Base-by-base conservation (phyloP, 2,888 invertebrate species). In the Tromatobia lineatoria region DNA sequence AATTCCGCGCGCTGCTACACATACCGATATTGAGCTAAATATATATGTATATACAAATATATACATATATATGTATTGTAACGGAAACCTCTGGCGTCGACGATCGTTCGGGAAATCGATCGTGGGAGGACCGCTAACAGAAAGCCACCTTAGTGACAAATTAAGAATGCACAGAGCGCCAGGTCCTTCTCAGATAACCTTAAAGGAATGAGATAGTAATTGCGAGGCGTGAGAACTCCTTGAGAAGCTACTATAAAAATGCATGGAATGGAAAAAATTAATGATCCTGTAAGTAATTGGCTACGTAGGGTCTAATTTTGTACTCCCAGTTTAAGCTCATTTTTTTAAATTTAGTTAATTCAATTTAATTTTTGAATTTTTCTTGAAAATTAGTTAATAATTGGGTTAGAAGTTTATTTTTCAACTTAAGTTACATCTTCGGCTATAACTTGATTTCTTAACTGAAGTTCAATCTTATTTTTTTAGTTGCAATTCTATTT, bases 1-100 rank as follows among this genome's bases (percentile, higher is more conserved):
- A 77, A 84, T 69, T 78, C 69, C 61, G 52, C 52, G 66, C 38
- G 25, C 66, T 76, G 47, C 52, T 34, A 4, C 25, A 61, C 59
- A 50, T 29, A 38, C 38, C 20, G 38, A 77, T 8, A 52, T 2
- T 18, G 45, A 73, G 52, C 20, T 61, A 64, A 7, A 50, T 79
- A 25, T 70, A 57, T 50, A 66, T 29, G n/a, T n/a, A n/a, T n/a
- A n/a, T n/a, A n/a, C n/a, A n/a, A n/a, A n/a, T n/a, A n/a, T n/a
- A 59, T n/a, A 7, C 6, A 15, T n/a, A 18, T n/a, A 50, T n/a
- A n/a, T 20, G 11, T 25, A 57, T 57, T 25, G 52, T 54, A 54
- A 54, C 52, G 52, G 52, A 69, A 59, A 59, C 25, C 15, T 25
- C 7, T 2, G 23, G 29, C 29, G 59, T 15, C 59, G 2, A 13